A percentile compares a stretch with the other conserved stretches of the same genome.
phyloP scores from a whole-genome alignment of 2,888 invertebrate species.

The Ormia ochracea region DNA sequence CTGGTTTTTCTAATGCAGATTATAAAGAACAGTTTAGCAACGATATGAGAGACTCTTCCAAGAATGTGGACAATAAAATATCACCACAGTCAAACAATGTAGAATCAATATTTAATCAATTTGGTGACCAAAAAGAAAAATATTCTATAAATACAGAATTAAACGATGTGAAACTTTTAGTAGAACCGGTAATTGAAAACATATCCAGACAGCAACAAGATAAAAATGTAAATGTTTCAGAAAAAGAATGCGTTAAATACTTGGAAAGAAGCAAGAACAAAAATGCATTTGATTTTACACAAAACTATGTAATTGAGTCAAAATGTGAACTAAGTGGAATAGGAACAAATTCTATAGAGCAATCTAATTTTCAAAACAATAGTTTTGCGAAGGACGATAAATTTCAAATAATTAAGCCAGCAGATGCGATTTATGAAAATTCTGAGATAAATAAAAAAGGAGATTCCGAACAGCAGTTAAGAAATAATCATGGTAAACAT shows the following conservation, averaged over 20 bases:
- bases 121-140: too few species aligned
- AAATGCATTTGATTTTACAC: neutral
- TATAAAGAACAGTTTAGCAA: neutral
- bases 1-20: neutral
- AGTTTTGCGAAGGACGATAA: rapidly evolving
- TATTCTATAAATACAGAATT: too few species aligned
- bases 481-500: neutral
- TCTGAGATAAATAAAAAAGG: neutral
- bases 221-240: neutral
- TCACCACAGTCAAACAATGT: too few species aligned
- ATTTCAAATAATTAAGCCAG: neutral
- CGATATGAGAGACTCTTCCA: neutral
- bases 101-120: too few species aligned
- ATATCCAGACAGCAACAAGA: neutral
- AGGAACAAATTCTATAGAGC: neutral
- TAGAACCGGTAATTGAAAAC: neutral
- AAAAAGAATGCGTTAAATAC: neutral
- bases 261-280: neutral
- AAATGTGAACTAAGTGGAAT: neutral
- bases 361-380: neutral
- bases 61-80: neutral
- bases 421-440: neutral
- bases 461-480: neutral
- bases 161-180: too few species aligned
- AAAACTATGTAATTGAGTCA: neutral